A percentile compares a stretch with the other conserved stretches of the same genome.
phyloP scores from a whole-genome alignment of 2,888 invertebrate species.

The Hemicrepidius hirtus region DNA sequence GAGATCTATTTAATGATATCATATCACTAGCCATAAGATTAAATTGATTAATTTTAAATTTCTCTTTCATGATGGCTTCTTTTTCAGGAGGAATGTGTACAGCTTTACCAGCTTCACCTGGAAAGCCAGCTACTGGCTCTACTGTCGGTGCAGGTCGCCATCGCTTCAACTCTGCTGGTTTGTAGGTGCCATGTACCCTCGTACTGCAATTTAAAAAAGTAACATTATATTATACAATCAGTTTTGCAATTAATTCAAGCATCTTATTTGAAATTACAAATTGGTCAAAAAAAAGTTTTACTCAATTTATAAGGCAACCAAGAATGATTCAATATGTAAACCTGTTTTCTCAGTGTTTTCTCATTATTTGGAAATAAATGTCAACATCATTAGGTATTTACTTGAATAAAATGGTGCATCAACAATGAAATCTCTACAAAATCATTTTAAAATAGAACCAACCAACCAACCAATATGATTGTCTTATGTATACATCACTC shows the following conservation, averaged over 20 bases:
- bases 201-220: conserved; percentile 53
- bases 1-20: conserved; percentile 96
- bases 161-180: conserved; percentile 74
- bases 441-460: conserved; percentile 20
- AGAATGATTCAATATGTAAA: no score
- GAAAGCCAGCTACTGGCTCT: conserved; percentile 79
- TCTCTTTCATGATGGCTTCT: conserved; percentile 92
- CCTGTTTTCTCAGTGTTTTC: no score
- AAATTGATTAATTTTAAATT: conserved; percentile 99
- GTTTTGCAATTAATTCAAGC: no score
- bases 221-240: neutral
- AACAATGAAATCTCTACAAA: conserved; percentile 6
- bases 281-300: no score
- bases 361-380: conserved; percentile 1
- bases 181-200: conserved; percentile 67
- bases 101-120: conserved; percentile 95
- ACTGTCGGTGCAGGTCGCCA: conserved; percentile 86
- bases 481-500: conserved; percentile 9
- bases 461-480: conserved; percentile 16
- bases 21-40: conserved; percentile 98
- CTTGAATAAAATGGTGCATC: conserved; percentile 24
- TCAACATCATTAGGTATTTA: neutral
- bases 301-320: no score
- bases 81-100: conserved; percentile 92
- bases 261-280: no score